Evolutionary conservation across 2,113 vertebrate species (phyloP).

Genomic region (Pollachius pollachius): DNA sequence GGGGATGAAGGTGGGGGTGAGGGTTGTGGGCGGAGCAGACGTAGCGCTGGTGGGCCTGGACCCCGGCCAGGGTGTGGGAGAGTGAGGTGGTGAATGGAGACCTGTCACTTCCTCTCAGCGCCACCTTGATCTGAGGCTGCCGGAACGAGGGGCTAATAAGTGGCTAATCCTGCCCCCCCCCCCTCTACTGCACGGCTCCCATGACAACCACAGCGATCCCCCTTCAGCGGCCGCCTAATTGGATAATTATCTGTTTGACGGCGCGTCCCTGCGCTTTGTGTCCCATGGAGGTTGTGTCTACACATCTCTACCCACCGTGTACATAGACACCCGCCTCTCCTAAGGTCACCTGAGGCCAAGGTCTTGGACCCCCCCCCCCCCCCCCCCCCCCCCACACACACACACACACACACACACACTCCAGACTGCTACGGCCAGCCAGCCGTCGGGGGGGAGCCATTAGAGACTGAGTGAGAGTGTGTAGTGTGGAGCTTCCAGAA

Average conservation of each 20-base stretch:
- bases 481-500: conserved; percentile 36
- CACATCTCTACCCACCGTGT: neutral
- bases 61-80: conserved; percentile 43
- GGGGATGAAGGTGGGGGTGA: too few species aligned
- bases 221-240: conserved; percentile 63
- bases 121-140: conserved; percentile 64
- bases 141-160: conserved; percentile 59
- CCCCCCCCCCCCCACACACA: conserved; percentile 28
- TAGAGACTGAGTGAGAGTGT: conserved; percentile 28
- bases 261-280: conserved; percentile 41
- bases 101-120: conserved; percentile 67
- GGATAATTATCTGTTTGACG: conserved; percentile 60
- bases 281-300: neutral
- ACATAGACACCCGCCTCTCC: neutral
- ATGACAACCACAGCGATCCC: conserved; percentile 59
- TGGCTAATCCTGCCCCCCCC: conserved; percentile 54
- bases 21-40: conserved; percentile 47
- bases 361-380: conserved; percentile 21
- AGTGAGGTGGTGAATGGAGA: conserved; percentile 52
- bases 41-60: conserved; percentile 52
- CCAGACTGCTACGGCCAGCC: conserved; percentile 39
- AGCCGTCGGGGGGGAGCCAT: conserved; percentile 48
- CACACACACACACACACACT: conserved; percentile 44
- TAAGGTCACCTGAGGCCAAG: conserved; percentile 49
- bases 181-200: conserved; percentile 18